phyloP scores from a whole-genome alignment of 2,113 vertebrate species.

The Lophochroa leadbeateri region DNA sequence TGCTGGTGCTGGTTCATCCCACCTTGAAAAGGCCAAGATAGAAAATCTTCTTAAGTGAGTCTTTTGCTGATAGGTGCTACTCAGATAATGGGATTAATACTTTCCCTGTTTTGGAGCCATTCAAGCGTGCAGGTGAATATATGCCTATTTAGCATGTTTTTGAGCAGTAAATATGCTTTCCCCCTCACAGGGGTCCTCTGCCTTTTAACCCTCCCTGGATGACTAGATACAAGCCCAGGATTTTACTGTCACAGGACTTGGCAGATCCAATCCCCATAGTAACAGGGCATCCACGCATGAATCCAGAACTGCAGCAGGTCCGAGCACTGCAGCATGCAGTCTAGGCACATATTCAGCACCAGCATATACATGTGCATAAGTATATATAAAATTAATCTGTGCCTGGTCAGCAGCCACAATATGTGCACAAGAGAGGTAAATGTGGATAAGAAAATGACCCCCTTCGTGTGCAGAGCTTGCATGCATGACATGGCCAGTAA shows the following conservation, averaged over 20 bases:
- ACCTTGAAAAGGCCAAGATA: background rate
- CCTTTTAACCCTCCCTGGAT: constrained; percentile 33
- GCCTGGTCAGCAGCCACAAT: background rate
- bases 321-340: background rate
- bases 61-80: constrained; percentile 38
- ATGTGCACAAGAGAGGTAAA: background rate
- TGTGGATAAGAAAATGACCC: accelerated
- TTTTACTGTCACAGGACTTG: background rate
- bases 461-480: background rate
- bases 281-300: background rate
- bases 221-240: background rate
- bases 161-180: background rate
- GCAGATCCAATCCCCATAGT: constrained; percentile 28
- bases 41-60: constrained; percentile 47
- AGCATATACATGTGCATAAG: background rate
- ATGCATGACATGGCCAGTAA: accelerated
- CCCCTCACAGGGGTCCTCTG: background rate
- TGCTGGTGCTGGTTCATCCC: background rate
- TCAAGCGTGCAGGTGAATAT: constrained; percentile 21
- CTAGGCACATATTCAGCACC: background rate
- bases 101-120: background rate
- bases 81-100: constrained; percentile 45
- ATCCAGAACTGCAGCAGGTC: background rate
- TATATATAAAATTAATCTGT: background rate
- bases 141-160: constrained; percentile 11